Base-by-base conservation (phyloP, 2,113 vertebrate species). In the Neogobius melanostomus region DNA sequence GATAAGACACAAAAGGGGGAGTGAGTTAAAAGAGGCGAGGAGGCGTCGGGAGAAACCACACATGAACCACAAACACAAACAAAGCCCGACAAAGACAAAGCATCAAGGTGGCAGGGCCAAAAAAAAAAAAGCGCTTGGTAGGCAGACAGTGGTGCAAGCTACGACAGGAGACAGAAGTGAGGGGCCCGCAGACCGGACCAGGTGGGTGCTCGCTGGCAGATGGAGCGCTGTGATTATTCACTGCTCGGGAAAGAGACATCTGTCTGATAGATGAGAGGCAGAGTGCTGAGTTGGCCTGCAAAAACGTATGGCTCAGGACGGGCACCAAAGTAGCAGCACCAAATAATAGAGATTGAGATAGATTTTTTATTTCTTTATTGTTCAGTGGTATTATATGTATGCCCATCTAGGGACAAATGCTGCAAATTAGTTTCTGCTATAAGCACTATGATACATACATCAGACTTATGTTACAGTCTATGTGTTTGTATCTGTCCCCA, bases 231-330 rank as follows among this genome's bases (percentile, higher is more conserved):
- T 71, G 87, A 90, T 90, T 91, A 88, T 89, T 92, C 90, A 90
- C 88, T 85, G 88, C 80, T 86, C 73, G 84, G 71, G 76, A 89
- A 83, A 83, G 75, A 86, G 86, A 82, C 85, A 87, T 90, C 83
- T 88, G 87, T 87, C 82, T 88, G 88, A 92, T 90, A 87, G 91
- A 91, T 87, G 91, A 85, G 85, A 52, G 64, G 79, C 84, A 73
- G 76, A 88, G 82, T 82, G 89, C 88, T 82, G 87, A 88, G 81
- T 85, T 88, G 80, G 76, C 84, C 74, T 81, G 77, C 46, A 17
- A 66, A 81, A 69, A 85, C 81, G 62, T 71, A n/a, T 64, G 64
- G 79, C 74, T 78, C 64, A 72, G 80, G 74, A 74, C 47, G 8
- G 74, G 64, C 63, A 60, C 66, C 53, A 28, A 28, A 5, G 53